Conservation (phyloP, 2,113 vertebrate genomes). For the Dissostichus mawsoni region DNA sequence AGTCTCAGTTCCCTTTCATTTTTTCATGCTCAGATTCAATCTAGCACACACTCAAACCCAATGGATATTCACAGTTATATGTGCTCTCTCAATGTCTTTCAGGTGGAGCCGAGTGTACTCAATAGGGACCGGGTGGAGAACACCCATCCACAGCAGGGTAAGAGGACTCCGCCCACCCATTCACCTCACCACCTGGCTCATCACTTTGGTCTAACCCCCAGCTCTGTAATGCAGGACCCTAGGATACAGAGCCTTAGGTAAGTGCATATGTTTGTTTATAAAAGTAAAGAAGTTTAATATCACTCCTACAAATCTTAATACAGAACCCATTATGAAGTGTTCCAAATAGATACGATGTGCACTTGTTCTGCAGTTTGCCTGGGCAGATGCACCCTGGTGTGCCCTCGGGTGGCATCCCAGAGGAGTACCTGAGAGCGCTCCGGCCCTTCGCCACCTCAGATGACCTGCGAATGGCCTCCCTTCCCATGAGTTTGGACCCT, state of each 20-base stretch:
- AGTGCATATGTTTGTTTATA: constrained; percentile 31
- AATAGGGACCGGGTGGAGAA: constrained; percentile 64
- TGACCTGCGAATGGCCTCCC: constrained; percentile 90
- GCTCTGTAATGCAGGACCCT: constrained; percentile 89
- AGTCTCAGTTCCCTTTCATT: constrained; percentile 21
- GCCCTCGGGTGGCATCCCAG: constrained; percentile 88
- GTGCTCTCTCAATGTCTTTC: constrained; percentile 21
- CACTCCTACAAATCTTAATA: background rate
- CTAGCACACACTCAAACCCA: background rate
- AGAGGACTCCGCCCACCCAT: constrained; percentile 66
- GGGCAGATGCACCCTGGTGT: constrained; percentile 93
- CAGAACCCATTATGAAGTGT: background rate
- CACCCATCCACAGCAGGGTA: constrained; percentile 68
- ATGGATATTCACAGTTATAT: constrained; percentile 19
- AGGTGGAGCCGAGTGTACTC: constrained; percentile 65
- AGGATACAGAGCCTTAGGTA: constrained; percentile 93
- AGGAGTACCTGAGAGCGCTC: constrained; percentile 94
- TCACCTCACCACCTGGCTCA: constrained; percentile 71
- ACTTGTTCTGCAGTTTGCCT: constrained; percentile 83
- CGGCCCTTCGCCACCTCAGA: constrained; percentile 92
- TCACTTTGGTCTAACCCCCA: constrained; percentile 73
- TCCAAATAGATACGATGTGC: background rate
- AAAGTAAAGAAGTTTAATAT: background rate
- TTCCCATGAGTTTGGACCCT: constrained; percentile 90
- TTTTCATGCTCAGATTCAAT: constrained; percentile 31